A percentile compares a stretch with the other conserved stretches of the same genome.
Evolutionary conservation across 2,888 invertebrate genomes (phyloP).

Genomic region (Sericinus montela): DNA sequence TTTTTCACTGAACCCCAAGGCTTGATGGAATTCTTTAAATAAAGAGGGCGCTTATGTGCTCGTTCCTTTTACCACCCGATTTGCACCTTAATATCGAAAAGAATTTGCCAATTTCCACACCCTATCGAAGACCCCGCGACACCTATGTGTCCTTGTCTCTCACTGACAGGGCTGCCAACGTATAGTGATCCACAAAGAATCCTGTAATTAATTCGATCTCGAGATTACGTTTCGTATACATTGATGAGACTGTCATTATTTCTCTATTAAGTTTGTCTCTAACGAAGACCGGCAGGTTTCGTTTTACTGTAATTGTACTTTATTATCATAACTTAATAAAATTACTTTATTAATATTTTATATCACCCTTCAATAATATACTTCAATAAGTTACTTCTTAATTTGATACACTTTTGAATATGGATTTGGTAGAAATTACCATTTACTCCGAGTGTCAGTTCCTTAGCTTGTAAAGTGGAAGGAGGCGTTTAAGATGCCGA

Average conservation of each 20-base stretch:
- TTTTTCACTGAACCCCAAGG: conserved; percentile 2
- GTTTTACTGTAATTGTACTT: no score
- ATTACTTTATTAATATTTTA: no score
- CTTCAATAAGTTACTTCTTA: no score
- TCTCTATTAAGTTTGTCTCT: not conserved
- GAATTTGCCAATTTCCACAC: conserved; percentile 67
- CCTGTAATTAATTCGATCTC: not conserved
- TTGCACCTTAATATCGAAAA: conserved; percentile 53
- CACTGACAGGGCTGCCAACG: conserved; percentile 28
- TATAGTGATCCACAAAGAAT: not conserved
- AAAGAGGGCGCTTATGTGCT: conserved; percentile 20
- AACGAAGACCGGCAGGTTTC: no score
- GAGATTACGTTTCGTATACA: not conserved
- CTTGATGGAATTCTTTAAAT: conserved; percentile 19
- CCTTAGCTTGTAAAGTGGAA: no score
- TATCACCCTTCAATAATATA: no score
- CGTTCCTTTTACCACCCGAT: conserved; percentile 34
- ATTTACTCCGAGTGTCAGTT: no score
- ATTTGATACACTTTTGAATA: no score
- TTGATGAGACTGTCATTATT: not conserved
- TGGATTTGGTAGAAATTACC: no score
- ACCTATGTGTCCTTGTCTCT: conserved; percentile 60
- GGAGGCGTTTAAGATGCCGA: no score
- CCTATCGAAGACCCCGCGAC: conserved; percentile 54
- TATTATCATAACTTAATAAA: no score